These are phyloP conservation scores for Psettodes erumei DNA, from an alignment of 2,113 vertebrate species.

Conservation along the genomic window DNA sequence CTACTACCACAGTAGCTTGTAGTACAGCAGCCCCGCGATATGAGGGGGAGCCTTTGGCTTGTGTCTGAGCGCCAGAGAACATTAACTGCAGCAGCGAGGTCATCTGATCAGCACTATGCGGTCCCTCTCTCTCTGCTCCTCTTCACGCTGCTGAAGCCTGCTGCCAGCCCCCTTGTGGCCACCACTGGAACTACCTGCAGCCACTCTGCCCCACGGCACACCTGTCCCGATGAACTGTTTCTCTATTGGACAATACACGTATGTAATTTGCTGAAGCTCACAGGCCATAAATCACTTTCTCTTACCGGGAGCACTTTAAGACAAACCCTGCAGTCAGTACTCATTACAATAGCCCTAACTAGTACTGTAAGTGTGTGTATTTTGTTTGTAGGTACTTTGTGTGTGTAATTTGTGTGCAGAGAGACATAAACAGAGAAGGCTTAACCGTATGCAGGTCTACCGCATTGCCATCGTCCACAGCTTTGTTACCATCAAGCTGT, in stretches of 20 bases:
- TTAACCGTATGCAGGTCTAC: conserved; percentile 49
- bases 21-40: conserved; percentile 69
- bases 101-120: conserved; percentile 80
- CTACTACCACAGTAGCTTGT: conserved; percentile 65
- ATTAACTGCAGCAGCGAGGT: conserved; percentile 84
- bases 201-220: conserved; percentile 11
- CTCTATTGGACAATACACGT: background rate
- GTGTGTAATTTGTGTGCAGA: conserved; percentile 11
- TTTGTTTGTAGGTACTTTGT: conserved; percentile 19
- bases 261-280: conserved; percentile 37
- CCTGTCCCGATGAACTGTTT: conserved; percentile 33
- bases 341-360: conserved; percentile 47
- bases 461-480: conserved; percentile 64
- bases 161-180: conserved; percentile 62
- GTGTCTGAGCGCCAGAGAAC: conserved; percentile 77
- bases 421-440: conserved; percentile 20
- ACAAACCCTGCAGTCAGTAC: conserved; percentile 9
- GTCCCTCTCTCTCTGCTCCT: conserved; percentile 59
- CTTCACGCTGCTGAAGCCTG: conserved; percentile 72
- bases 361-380: conserved; percentile 26
- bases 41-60: conserved; percentile 67
- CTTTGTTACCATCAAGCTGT: conserved; percentile 78
- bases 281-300: conserved; percentile 42
- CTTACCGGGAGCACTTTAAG: conserved; percentile 49
- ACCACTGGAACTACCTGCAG: conserved; percentile 50